Percentiles rank a stretch among this genome's conserved stretches.
phyloP scores from a whole-genome alignment of 1,140 invertebrate species.

The Hormaphis cornu region DNA sequence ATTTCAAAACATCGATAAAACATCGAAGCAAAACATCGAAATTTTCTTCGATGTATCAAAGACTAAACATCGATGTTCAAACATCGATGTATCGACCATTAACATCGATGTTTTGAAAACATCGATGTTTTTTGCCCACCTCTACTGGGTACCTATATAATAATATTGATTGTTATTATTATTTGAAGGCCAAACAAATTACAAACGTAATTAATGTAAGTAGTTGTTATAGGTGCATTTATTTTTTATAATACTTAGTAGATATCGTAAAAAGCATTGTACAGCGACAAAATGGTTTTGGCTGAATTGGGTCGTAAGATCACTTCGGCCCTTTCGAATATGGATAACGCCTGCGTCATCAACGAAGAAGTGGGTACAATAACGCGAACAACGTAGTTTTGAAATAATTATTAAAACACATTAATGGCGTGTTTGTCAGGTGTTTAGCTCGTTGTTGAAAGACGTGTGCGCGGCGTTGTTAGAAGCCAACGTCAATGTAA shows the following conservation, averaged over 20 bases:
- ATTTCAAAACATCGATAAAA: background rate
- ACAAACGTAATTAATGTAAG: too few relatives aligned
- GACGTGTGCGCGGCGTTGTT: conserved; percentile 95
- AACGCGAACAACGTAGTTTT: background rate
- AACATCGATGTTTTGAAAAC: background rate
- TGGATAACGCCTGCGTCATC: conserved; percentile 97
- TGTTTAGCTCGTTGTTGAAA: conserved; percentile 98
- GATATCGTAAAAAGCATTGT: too few relatives aligned
- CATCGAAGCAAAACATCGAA: background rate
- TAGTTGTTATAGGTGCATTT: too few relatives aligned
- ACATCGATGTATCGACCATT: background rate
- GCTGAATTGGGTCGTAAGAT: conserved; percentile 99
- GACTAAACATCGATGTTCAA: conserved; percentile 1
- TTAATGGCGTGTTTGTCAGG: conserved; percentile 51
- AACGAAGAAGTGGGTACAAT: conserved; percentile 97
- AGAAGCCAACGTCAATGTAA: conserved; percentile 98
- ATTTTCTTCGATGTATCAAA: background rate
- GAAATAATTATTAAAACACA: background rate
- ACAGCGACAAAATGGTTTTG: conserved; percentile 80
- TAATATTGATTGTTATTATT: too few relatives aligned
- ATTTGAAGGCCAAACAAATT: too few relatives aligned
- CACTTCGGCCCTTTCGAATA: conserved; percentile 89
- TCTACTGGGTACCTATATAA: too few relatives aligned
- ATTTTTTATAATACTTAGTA: too few relatives aligned
- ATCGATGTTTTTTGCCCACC: background rate